Conservation (phyloP, 2,797 vertebrate species). For the Acomys russatus region DNA sequence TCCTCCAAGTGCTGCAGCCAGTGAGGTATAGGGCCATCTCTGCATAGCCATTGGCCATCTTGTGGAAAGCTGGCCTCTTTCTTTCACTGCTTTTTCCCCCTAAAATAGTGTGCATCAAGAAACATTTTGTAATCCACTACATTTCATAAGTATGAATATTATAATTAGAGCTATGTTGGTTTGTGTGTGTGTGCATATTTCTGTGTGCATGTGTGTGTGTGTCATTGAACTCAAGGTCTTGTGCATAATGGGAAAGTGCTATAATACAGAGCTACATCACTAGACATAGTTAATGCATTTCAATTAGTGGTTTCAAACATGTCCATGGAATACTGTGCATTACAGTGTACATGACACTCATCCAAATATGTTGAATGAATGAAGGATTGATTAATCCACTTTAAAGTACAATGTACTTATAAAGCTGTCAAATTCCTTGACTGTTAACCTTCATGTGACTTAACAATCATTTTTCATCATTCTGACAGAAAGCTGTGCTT, state of each 20-base stretch:
- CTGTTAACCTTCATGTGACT: neutral
- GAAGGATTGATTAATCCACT: constrained; percentile 25
- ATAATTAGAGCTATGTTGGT: neutral
- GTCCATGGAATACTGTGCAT: neutral
- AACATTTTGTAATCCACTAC: constrained; percentile 1
- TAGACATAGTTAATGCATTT: neutral
- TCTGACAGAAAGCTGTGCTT: constrained; percentile 34
- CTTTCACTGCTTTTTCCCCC: constrained; percentile 7
- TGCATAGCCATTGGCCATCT: neutral
- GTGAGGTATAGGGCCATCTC: neutral
- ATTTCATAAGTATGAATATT: constrained; percentile 31
- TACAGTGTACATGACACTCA: neutral
- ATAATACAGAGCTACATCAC: neutral
- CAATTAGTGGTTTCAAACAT: neutral
- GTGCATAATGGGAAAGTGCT: neutral
- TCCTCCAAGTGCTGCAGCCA: no score
- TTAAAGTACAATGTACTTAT: constrained; percentile 35
- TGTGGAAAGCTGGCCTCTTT: neutral
- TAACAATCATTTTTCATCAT: constrained; percentile 29
- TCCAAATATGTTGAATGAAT: neutral
- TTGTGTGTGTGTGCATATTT: neutral
- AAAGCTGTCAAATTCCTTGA: constrained; percentile 7
- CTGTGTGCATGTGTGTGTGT: neutral
- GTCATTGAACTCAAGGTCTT: neutral
- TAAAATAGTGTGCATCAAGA: neutral